Evolutionary conservation across 2,888 invertebrate species (phyloP).

Genomic region (Dynastes tityus): DNA sequence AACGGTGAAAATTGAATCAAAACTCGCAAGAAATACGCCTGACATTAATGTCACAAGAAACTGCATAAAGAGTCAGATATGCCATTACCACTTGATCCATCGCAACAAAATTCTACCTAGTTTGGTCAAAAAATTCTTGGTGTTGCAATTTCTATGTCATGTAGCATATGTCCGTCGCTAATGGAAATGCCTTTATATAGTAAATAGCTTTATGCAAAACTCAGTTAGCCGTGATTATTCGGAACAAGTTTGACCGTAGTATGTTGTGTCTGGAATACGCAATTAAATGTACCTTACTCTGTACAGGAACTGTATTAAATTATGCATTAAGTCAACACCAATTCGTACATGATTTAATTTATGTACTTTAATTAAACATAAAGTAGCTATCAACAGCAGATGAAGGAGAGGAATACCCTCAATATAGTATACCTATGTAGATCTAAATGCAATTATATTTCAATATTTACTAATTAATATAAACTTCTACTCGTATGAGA

Average conservation of each 20-base stretch:
- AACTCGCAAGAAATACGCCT: neutral
- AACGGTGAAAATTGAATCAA: neutral
- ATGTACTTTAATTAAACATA: conserved; percentile 41
- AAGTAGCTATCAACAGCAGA: conserved; percentile 29
- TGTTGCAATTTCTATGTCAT: too few relatives aligned
- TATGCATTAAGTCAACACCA: conserved; percentile 12
- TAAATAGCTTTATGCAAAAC: conserved; percentile 12
- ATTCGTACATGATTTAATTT: conserved; percentile 32
- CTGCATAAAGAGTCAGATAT: too few relatives aligned
- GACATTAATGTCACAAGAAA: too few relatives aligned
- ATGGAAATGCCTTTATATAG: neutral
- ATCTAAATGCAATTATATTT: too few relatives aligned
- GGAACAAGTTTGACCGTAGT: conserved; percentile 16
- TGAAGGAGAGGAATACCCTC: neutral
- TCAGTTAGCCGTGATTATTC: conserved; percentile 30
- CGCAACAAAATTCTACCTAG: too few relatives aligned
- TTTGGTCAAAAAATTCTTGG: too few relatives aligned
- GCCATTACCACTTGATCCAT: too few relatives aligned
- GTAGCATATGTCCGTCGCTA: neutral
- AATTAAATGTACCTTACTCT: conserved; percentile 37
- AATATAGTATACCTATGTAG: too few relatives aligned
- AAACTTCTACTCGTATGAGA: too few relatives aligned
- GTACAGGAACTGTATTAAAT: conserved; percentile 21
- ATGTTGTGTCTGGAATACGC: conserved; percentile 30
- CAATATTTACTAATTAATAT: too few relatives aligned